Conservation (phyloP, 1,140 invertebrate genomes). For the Atopsyche davidsoni region DNA sequence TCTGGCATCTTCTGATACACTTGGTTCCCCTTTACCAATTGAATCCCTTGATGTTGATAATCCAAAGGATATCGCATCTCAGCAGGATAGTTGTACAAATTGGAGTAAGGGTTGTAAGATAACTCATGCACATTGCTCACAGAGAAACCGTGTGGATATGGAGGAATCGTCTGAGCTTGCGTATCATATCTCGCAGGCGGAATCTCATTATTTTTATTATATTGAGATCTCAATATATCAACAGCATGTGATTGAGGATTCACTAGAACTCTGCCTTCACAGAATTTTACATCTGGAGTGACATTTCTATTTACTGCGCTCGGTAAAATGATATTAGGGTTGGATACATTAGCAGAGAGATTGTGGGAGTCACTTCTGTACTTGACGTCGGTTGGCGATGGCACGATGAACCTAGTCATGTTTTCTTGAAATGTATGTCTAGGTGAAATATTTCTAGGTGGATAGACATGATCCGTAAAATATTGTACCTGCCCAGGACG, state of each 20-base stretch:
- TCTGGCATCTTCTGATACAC: conserved; percentile 14
- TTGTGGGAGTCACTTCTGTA: conserved; percentile 4
- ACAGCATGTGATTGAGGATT: conserved; percentile 10
- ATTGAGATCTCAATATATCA: conserved; percentile 8
- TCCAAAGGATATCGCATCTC: conserved; percentile 15
- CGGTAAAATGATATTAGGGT: not conserved
- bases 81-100: conserved; percentile 8
- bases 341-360: too few relatives aligned
- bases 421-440: conserved; percentile 49
- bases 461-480: conserved; percentile 35
- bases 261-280: conserved; percentile 6
- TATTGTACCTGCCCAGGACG: conserved; percentile 27
- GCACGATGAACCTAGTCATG: conserved; percentile 45
- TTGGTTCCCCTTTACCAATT: conserved; percentile 8
- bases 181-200: not conserved
- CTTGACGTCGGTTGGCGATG: conserved; percentile 31
- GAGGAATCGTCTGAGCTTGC: not conserved
- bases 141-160: conserved; percentile 4
- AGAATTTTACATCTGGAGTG: conserved; percentile 6
- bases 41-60: conserved; percentile 15
- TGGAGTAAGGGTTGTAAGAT: conserved; percentile 4
- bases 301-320: not conserved
- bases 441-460: conserved; percentile 45
- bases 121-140: conserved; percentile 2
- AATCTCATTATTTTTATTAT: conserved; percentile 9